Evolutionary conservation across 2,888 invertebrate species (phyloP).

Genomic region (Torymus texanus): DNA sequence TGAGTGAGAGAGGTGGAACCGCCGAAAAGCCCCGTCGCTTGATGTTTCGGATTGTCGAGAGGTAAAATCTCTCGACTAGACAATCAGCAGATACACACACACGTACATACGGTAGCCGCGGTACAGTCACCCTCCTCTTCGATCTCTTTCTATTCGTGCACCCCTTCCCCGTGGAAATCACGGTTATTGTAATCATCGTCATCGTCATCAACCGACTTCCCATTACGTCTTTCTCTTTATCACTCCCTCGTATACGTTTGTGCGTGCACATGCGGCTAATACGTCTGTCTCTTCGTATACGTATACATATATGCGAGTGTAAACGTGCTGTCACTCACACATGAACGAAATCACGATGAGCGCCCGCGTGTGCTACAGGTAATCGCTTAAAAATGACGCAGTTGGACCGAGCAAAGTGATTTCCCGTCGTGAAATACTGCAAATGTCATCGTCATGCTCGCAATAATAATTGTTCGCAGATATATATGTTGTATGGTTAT

Average conservation of each 20-base stretch:
- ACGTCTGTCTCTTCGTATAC: neutral
- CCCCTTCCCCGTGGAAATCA: slow-evolving; percentile 56
- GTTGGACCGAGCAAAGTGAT: slow-evolving; percentile 51
- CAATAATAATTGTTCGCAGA: too few relatives aligned
- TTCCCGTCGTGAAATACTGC: too few relatives aligned
- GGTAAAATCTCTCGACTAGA: slow-evolving; percentile 27
- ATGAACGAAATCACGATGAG: slow-evolving; percentile 31
- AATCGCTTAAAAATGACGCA: slow-evolving; percentile 11
- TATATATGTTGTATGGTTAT: too few relatives aligned
- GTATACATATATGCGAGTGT: neutral
- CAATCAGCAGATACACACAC: slow-evolving; percentile 24
- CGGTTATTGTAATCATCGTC: slow-evolving; percentile 65
- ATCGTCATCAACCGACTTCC: slow-evolving; percentile 57
- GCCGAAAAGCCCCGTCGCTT: slow-evolving; percentile 6
- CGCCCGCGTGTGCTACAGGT: neutral
- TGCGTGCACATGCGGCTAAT: neutral
- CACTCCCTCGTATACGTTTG: neutral
- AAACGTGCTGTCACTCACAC: slow-evolving; percentile 38
- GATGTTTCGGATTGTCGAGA: slow-evolving; percentile 19
- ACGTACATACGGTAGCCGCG: neutral
- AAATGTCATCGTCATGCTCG: too few relatives aligned
- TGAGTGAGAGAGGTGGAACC: slow-evolving; percentile 19
- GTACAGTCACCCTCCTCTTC: neutral
- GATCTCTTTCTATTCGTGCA: too few relatives aligned
- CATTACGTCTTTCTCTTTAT: slow-evolving; percentile 5